phyloP scores from a whole-genome alignment of 1,140 invertebrate species.

The Drosophila malerkotliana region DNA sequence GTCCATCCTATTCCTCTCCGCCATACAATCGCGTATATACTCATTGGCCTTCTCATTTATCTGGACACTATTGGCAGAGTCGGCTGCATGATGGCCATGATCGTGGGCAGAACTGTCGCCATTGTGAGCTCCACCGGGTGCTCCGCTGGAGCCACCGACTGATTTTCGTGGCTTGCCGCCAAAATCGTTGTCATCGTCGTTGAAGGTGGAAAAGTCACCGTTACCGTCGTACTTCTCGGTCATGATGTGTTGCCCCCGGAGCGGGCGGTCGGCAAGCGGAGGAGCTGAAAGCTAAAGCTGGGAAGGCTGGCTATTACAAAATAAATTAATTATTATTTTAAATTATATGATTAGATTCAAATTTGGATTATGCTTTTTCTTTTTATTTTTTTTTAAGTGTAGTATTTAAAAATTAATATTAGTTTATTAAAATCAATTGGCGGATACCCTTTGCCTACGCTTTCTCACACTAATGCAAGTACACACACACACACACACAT shows the following conservation, averaged over 20 bases:
- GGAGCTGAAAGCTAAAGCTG: conserved; percentile 4
- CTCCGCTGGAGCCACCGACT: conserved; percentile 58
- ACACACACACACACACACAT: conserved; percentile 20
- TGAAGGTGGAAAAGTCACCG: conserved; percentile 84
- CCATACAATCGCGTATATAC: conserved; percentile 90
- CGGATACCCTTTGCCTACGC: not conserved
- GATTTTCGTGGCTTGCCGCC: conserved; percentile 83
- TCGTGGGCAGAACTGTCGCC: conserved; percentile 84
- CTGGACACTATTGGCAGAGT: conserved; percentile 61
- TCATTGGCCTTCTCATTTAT: conserved; percentile 89
- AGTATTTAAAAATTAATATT: not conserved
- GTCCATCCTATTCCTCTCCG: conserved; percentile 90
- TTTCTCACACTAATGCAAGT: conserved; percentile 10
- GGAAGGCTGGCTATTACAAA: conserved; percentile 1
- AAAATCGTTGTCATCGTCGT: conserved; percentile 86
- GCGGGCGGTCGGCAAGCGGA: conserved; percentile 18
- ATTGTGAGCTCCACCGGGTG: conserved; percentile 59
- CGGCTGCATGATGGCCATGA: conserved; percentile 63
- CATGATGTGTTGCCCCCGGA: conserved; percentile 52
- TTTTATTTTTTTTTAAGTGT: not conserved
- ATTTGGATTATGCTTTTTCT: not conserved
- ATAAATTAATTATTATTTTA: not conserved
- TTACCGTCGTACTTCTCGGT: conserved; percentile 82
- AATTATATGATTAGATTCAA: not conserved
- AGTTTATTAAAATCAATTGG: conserved; percentile 34